Conservation (phyloP, 64 coral and sea anemone genomes). For the Pocillopora damicornis region DNA sequence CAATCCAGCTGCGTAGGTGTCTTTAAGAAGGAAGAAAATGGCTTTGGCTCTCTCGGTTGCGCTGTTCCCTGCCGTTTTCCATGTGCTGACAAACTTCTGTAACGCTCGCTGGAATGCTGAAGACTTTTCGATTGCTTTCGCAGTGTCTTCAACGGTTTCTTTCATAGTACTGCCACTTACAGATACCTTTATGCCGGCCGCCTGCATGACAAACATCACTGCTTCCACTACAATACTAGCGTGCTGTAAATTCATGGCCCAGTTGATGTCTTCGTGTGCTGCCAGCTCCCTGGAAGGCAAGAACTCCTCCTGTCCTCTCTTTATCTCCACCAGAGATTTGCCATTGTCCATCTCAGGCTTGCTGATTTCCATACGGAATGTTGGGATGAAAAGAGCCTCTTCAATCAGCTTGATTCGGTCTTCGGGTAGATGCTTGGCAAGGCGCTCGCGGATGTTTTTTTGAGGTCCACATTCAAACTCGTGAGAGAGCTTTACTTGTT, state of each 20-base stretch:
- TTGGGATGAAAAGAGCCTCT: slow-evolving; percentile 36
- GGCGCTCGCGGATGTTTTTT: slow-evolving; percentile 37
- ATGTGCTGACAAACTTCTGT: slow-evolving; percentile 5
- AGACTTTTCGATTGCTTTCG: slow-evolving; percentile 6
- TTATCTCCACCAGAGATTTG: slow-evolving; percentile 34
- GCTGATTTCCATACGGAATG: slow-evolving; percentile 63
- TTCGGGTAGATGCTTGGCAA: slow-evolving; percentile 52
- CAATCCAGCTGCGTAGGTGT: slow-evolving; percentile 31
- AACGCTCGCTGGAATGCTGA: slow-evolving; percentile 35
- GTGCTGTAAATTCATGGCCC: slow-evolving; percentile 26
- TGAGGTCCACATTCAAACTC: slow-evolving; percentile 37
- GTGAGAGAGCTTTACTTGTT: slow-evolving; percentile 48
- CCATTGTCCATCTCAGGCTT: slow-evolving; percentile 23
- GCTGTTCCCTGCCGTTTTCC: slow-evolving; percentile 27
- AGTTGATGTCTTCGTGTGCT: slow-evolving; percentile 31
- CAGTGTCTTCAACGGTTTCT: slow-evolving; percentile 30
- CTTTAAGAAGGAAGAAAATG: slow-evolving; percentile 39
- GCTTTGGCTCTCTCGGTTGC: slow-evolving; percentile 28
- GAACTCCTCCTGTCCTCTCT: neutral
- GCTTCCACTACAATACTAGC: slow-evolving; percentile 41
- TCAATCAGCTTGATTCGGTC: slow-evolving; percentile 37
- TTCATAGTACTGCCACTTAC: neutral
- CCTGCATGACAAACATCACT: slow-evolving; percentile 35
- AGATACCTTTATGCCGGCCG: slow-evolving; percentile 38
- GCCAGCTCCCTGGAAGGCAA: slow-evolving; percentile 9